Conservation (phyloP, 2,888 invertebrate species). For the Latrodectus elegans region DNA sequence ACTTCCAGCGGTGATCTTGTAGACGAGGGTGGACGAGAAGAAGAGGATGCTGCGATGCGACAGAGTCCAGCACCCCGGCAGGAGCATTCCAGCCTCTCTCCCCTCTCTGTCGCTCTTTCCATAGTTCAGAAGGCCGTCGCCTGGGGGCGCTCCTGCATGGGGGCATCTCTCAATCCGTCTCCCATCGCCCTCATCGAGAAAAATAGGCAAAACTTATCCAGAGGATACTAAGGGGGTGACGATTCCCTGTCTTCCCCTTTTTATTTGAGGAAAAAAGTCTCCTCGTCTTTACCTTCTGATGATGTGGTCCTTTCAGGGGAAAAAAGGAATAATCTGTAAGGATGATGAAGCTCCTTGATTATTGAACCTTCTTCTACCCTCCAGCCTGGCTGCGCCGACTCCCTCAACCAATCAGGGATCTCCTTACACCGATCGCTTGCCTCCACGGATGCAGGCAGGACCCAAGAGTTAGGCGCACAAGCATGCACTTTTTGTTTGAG, state of each 20-base stretch:
- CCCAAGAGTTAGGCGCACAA: slow-evolving; percentile 6
- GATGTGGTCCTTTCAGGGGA: slow-evolving; percentile 20
- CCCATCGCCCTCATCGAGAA: not conserved
- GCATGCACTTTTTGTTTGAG: not conserved
- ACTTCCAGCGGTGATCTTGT: slow-evolving; percentile 30
- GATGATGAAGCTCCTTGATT: slow-evolving; percentile 30
- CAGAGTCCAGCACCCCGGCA: slow-evolving; percentile 61
- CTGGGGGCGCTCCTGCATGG: slow-evolving; percentile 56
- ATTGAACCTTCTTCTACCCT: slow-evolving; percentile 26
- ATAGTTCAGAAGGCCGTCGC: slow-evolving; percentile 22
- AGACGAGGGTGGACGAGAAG: slow-evolving; percentile 54
- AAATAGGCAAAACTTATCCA: not conserved
- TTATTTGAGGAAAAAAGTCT: not conserved
- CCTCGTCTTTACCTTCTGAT: not conserved
- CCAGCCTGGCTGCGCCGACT: slow-evolving; percentile 47
- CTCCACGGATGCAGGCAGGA: slow-evolving; percentile 52
- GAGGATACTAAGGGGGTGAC: not conserved
- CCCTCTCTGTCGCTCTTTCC: slow-evolving; percentile 34
- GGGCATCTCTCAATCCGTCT: slow-evolving; percentile 7
- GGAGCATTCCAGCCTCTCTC: slow-evolving; percentile 52
- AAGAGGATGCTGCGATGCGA: slow-evolving; percentile 62
- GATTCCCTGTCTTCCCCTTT: not conserved
- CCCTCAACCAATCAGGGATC: slow-evolving; percentile 64
- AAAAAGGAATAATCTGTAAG: slow-evolving; percentile 11
- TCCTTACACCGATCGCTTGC: slow-evolving; percentile 50